Percentiles rank a stretch among this genome's conserved stretches.
Conservation (phyloP, 2,797 vertebrate genomes). For the Serranus cabrilla region DNA sequence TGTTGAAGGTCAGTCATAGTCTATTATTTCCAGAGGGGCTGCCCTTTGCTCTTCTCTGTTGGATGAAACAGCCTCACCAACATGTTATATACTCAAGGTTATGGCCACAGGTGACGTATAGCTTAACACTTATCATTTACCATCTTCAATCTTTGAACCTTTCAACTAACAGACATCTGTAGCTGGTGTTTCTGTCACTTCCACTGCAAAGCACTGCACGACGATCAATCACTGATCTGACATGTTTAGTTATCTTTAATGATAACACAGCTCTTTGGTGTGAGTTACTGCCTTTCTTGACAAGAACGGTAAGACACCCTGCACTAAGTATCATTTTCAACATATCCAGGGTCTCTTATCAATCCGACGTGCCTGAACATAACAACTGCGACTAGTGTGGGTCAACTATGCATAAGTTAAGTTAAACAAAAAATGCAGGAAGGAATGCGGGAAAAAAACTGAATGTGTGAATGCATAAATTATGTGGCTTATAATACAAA, state of each 20-base stretch:
- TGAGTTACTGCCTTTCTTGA: neutral
- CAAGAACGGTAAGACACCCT: neutral
- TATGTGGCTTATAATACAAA: no score
- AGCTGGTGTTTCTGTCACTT: neutral
- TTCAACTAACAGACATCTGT: neutral
- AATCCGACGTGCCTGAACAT: no score
- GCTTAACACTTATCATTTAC: conserved; percentile 1
- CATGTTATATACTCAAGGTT: neutral
- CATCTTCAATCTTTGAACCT: conserved; percentile 16
- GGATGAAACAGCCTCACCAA: neutral
- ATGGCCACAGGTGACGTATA: neutral
- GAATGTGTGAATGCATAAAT: no score
- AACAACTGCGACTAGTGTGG: no score
- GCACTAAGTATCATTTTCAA: no score
- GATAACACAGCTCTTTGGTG: neutral
- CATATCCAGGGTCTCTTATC: no score
- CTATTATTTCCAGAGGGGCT: neutral
- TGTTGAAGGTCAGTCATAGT: neutral
- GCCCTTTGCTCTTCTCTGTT: conserved; percentile 29
- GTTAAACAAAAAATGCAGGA: no score
- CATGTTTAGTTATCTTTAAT: neutral
- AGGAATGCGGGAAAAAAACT: no score
- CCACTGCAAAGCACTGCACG: neutral
- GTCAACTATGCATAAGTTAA: no score
- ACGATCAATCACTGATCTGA: neutral